These are phyloP conservation scores for Philaenus spumarius DNA, from an alignment of 1,140 invertebrate species.

Conservation along the genomic window DNA sequence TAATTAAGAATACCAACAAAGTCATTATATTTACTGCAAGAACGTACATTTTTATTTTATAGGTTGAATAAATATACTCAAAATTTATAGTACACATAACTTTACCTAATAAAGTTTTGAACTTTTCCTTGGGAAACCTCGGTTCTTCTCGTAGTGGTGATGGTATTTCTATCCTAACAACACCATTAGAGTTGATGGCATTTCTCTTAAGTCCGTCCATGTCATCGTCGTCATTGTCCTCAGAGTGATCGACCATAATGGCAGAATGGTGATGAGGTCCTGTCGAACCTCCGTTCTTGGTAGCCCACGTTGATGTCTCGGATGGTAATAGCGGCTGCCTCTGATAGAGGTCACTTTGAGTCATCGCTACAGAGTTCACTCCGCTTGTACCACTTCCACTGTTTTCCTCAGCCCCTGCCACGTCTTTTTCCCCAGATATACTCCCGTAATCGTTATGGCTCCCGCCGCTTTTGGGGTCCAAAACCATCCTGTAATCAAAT, in stretches of 20 bases:
- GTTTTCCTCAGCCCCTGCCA: constrained; percentile 25
- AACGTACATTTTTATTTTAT: too few species aligned
- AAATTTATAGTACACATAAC: not conserved
- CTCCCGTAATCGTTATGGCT: constrained; percentile 50
- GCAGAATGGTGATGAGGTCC: constrained; percentile 1
- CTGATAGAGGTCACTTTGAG: constrained; percentile 43
- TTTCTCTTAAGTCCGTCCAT: constrained; percentile 38
- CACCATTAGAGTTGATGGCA: constrained; percentile 40
- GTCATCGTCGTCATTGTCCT: constrained; percentile 42
- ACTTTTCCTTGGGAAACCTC: constrained; percentile 60
- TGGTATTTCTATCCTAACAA: constrained; percentile 50
- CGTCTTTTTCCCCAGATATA: constrained; percentile 36
- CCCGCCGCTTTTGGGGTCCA: constrained; percentile 46
- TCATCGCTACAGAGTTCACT: constrained; percentile 25
- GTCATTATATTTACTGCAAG: too few species aligned
- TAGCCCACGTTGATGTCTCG: constrained; percentile 28
- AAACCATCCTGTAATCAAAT: constrained; percentile 44
- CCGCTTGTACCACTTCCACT: constrained; percentile 39
- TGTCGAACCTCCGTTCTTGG: constrained; percentile 37
- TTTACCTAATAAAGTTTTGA: constrained; percentile 59
- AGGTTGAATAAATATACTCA: too few species aligned
- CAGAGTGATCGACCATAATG: constrained; percentile 30
- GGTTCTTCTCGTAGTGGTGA: constrained; percentile 51
- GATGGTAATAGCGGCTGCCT: constrained; percentile 44
- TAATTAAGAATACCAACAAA: too few species aligned